Percentiles rank a stretch among this genome's conserved stretches.
Conservation (phyloP, 37 sponge, comb jelly and placozoan genomes). For the Eunapius fragilis region DNA sequence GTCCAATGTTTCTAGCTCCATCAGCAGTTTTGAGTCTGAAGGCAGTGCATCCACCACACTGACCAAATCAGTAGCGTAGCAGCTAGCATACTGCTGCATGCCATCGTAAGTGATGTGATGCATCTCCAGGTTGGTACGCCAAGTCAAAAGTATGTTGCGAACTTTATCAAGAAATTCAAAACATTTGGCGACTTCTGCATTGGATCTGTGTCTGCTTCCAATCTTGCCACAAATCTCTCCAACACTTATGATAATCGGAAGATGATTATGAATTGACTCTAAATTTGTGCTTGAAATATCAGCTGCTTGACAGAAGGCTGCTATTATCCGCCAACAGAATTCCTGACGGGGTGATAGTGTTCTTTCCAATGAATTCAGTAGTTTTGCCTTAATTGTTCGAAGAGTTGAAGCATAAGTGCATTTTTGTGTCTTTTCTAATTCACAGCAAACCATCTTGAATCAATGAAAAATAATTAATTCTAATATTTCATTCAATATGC, state of each 20-base stretch:
- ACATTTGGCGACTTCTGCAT: slow-evolving; percentile 4
- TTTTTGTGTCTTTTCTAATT: neutral
- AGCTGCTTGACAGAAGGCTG: slow-evolving; percentile 29
- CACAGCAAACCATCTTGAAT: neutral
- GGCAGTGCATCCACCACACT: slow-evolving; percentile 30
- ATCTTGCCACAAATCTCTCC: slow-evolving; percentile 18
- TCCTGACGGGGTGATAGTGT: slow-evolving; percentile 27
- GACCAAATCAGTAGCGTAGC: slow-evolving; percentile 1
- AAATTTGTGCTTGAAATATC: slow-evolving; percentile 24
- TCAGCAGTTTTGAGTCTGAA: slow-evolving; percentile 14
- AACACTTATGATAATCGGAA: slow-evolving; percentile 19
- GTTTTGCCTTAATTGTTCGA: neutral
- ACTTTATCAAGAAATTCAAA: slow-evolving; percentile 52
- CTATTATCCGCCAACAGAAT: slow-evolving; percentile 60
- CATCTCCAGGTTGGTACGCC: slow-evolving; percentile 35
- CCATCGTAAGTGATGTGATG: slow-evolving; percentile 56
- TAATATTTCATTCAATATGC: neutral
- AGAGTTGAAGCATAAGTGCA: neutral
- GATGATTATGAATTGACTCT: slow-evolving; percentile 32
- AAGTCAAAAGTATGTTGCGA: slow-evolving; percentile 12
- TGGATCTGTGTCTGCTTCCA: neutral
- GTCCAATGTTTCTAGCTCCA: slow-evolving; percentile 5
- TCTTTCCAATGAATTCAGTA: slow-evolving; percentile 27
- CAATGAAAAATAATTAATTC: neutral
- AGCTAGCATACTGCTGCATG: slow-evolving; percentile 46